phyloP scores from a whole-genome alignment of 2,113 vertebrate genomes.

The Cryptomyrus ogoouensis region DNA sequence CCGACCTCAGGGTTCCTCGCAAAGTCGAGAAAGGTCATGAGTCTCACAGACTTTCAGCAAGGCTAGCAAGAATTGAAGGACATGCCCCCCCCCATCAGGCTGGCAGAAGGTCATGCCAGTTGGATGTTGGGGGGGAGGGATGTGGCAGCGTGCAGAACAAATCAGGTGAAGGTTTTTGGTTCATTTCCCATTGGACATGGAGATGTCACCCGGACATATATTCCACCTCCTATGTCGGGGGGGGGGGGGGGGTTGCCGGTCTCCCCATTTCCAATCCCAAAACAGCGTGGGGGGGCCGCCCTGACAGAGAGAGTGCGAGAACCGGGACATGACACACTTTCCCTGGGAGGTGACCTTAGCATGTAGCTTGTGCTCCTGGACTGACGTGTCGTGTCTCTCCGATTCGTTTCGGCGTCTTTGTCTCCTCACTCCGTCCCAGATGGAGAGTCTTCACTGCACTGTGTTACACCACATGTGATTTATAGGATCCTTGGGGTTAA shows the following conservation, averaged over 20 bases:
- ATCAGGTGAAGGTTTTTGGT: background rate
- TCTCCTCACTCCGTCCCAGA: background rate
- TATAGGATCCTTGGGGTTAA: background rate
- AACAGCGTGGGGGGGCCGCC: background rate
- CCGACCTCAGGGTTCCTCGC: background rate
- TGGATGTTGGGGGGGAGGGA: background rate
- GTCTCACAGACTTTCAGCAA: background rate
- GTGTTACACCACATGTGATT: background rate
- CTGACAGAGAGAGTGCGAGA: background rate
- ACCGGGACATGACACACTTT: background rate
- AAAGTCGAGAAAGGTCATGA: background rate
- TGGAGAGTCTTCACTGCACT: background rate
- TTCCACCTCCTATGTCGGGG: background rate
- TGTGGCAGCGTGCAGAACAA: background rate
- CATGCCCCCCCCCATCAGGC: background rate
- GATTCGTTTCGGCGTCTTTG: background rate
- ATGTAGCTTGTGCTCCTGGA: background rate
- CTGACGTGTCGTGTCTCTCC: background rate
- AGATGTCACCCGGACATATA: background rate
- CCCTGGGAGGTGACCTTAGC: background rate
- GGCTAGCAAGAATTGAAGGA: background rate
- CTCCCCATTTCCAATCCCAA: background rate
- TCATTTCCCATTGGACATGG: background rate
- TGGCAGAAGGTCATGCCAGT: background rate
- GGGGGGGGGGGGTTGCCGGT: background rate